Conservation (phyloP, 2,797 vertebrate genomes). For the Poecilia wingei region DNA sequence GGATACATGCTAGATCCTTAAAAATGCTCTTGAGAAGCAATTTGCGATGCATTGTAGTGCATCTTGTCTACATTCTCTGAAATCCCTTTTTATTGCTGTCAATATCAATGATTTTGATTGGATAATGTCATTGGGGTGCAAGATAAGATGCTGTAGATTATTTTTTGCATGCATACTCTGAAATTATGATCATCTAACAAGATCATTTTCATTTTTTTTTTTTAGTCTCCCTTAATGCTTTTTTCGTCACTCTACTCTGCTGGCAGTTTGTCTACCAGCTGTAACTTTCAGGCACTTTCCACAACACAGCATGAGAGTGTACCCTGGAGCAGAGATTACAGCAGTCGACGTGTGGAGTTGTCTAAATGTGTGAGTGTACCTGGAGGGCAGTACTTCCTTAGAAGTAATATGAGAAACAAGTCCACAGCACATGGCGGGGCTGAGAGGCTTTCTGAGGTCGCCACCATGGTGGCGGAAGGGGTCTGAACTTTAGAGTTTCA, state of each 20-base stretch:
- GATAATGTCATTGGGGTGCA: neutral
- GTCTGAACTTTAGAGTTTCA: neutral
- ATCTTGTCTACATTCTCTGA: neutral
- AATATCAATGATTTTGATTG: neutral
- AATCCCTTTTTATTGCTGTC: neutral
- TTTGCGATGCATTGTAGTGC: neutral
- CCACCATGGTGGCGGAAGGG: neutral
- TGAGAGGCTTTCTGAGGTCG: conserved; percentile 12
- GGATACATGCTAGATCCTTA: neutral
- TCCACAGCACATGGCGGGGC: conserved; percentile 8
- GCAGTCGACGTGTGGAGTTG: conserved; percentile 20
- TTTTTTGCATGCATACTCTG: neutral
- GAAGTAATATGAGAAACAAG: conserved; percentile 21
- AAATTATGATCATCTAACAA: conserved; percentile 27
- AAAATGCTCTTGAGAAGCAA: neutral
- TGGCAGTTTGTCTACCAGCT: conserved; percentile 24
- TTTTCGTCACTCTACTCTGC: conserved; percentile 36
- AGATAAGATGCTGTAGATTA: neutral
- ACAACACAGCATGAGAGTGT: conserved; percentile 22
- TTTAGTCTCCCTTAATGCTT: conserved; percentile 15
- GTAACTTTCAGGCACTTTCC: conserved; percentile 45
- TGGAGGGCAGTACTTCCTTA: conserved; percentile 31
- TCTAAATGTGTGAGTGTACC: conserved; percentile 35
- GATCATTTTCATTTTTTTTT: conserved; percentile 9
- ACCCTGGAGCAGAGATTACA: conserved; percentile 48